These are phyloP conservation scores for Porites cylindrica DNA, from an alignment of 92 coral and sea anemone species.

Conservation along the genomic window DNA sequence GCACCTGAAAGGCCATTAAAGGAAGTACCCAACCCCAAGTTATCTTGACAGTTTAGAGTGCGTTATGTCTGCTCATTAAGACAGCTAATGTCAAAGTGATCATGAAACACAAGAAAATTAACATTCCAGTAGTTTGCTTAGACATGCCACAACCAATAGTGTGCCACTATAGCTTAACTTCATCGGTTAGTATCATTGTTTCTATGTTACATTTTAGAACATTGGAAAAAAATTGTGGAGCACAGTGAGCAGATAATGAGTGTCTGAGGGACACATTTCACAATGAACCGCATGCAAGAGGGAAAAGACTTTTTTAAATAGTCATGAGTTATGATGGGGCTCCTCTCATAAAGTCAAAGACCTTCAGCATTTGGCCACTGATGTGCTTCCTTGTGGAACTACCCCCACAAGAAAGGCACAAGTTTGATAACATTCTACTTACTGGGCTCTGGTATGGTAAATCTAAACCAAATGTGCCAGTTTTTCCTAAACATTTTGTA, in stretches of 20 bases:
- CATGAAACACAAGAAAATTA: no score
- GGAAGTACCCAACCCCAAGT: no score
- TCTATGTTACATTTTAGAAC: no score
- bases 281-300: not conserved
- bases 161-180: no score
- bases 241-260: not conserved
- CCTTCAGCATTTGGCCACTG: constrained; percentile 47
- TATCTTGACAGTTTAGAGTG: no score
- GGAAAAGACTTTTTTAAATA: constrained; percentile 3
- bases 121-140: no score
- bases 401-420: constrained; percentile 17
- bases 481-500: not conserved
- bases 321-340: constrained; percentile 40
- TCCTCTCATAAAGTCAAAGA: constrained; percentile 39
- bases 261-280: constrained; percentile 17
- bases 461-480: not conserved
- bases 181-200: no score
- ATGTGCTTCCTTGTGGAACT: constrained; percentile 49
- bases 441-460: constrained; percentile 26
- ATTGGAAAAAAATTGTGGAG: no score
- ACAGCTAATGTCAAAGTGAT: no score
- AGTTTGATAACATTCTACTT: constrained; percentile 17
- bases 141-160: no score
- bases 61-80: no score
- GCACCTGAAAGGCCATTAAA: no score